Conservation (phyloP, 2,113 vertebrate genomes). For the Phainopepla nitens region DNA sequence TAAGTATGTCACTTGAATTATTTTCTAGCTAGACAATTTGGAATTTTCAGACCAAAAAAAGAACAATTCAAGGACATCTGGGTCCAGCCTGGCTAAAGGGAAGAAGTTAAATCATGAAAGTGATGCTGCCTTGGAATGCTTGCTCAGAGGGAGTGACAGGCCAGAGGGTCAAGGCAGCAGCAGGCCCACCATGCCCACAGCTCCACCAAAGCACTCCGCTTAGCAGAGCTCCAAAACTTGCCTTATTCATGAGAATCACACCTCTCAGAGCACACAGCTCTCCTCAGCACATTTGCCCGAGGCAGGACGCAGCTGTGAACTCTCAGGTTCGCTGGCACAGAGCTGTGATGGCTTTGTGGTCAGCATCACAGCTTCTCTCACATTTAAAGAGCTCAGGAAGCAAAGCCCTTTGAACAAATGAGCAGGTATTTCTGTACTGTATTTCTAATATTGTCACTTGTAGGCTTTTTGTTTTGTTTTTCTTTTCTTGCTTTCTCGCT, state of each 20-base stretch:
- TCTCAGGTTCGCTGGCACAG: neutral
- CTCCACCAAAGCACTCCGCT: neutral
- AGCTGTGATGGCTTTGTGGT: neutral
- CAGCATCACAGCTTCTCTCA: neutral
- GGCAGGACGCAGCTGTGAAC: neutral
- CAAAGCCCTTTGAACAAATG: neutral
- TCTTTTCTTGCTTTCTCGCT: neutral
- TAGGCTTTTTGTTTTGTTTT: neutral
- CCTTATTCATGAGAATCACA: slow-evolving; percentile 24
- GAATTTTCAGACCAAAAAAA: neutral
- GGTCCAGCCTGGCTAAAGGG: neutral
- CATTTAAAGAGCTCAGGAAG: neutral
- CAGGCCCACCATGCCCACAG: neutral
- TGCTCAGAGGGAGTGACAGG: neutral
- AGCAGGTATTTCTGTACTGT: neutral
- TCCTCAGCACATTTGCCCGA: neutral
- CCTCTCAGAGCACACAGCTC: neutral
- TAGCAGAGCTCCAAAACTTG: neutral
- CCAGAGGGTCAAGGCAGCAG: neutral
- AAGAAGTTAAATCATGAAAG: neutral
- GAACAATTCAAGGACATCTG: neutral
- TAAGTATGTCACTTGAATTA: neutral
- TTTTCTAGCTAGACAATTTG: neutral
- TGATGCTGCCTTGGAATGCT: neutral
- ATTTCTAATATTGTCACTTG: neutral